Evolutionary conservation across 2,888 invertebrate genomes (phyloP), one percentile per base, ranked within the genome.

Genomic region (Meiosimyza decipiens): DNA sequence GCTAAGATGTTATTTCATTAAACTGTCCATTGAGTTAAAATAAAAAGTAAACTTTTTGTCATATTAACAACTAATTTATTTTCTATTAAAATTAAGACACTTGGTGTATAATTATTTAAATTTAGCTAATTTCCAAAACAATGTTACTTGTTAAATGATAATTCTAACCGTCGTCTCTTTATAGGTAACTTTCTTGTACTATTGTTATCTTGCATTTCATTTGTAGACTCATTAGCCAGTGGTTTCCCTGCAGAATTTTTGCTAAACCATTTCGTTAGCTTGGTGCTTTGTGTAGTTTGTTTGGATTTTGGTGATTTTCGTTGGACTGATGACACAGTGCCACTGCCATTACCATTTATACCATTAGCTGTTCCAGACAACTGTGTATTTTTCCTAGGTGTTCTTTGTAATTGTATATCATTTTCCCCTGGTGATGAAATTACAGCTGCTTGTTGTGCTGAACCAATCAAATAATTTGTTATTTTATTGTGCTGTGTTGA

Each of bases 261-360:
- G 12, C 77, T 77, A 76, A 85, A 83, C 85, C 85, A 85, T 69
- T 86, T 84, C 0, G 85, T 85, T 7, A 85, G 76, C 72, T 85
- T 85, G 0, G 86, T 85, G 9, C 82, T 77, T 73, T 85, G 85
- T 11, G 82, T 81, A 22, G 12, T 64, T 12, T 51, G 28, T 50
- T 79, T 80, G 6, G 77, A 77, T 60, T 85, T 86, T 0, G 86
- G 85, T 11, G 85, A 85, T 71, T 85, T 85, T 4, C 82, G 82
- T 9, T 74, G 55, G 47, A 72, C 67, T 63, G 75, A 76, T 50
- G 76, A 73, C 5, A 2, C 49, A 50, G 49, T 28, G 1, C 71
- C 33, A 22, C 50, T 33, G 15, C 66, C 63, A n/a, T 33, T 60
- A 55, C 54, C 60, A 3, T 64, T 49, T 6, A 75, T 66, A 40